A percentile compares a stretch with the other conserved stretches of the same genome.
Conservation (phyloP, 2,797 vertebrate species). For the Urocyon cinereoargenteus region DNA sequence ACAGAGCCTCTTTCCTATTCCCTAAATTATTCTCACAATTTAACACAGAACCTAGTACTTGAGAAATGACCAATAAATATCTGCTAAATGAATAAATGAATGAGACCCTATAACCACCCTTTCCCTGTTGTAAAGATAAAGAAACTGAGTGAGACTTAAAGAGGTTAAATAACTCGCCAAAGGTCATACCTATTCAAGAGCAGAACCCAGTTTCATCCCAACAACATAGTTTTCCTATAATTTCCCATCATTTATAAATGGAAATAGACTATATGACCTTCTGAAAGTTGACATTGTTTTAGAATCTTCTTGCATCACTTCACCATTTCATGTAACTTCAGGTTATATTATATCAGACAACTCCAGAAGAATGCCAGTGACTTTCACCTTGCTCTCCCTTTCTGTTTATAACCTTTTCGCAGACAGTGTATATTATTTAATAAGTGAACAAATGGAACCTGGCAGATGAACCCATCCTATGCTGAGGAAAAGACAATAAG, state of each 20-base stretch:
- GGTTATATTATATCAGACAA: slow-evolving; percentile 77
- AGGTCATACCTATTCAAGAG: background rate
- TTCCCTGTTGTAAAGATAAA: background rate
- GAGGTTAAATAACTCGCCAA: background rate
- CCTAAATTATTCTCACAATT: background rate
- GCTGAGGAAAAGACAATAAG: background rate
- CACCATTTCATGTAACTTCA: slow-evolving; percentile 78
- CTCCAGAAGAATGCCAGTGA: slow-evolving; percentile 71
- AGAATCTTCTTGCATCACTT: slow-evolving; percentile 78
- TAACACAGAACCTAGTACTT: background rate
- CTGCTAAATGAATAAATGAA: background rate
- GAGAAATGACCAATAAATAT: background rate
- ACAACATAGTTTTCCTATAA: background rate
- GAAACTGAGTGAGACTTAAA: background rate
- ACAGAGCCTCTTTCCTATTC: background rate
- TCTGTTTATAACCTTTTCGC: slow-evolving; percentile 76
- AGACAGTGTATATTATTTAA: slow-evolving; percentile 72
- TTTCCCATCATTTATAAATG: slow-evolving; percentile 6
- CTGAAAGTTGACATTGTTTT: slow-evolving; percentile 31
- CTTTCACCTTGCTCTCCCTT: slow-evolving; percentile 79
- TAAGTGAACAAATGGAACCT: slow-evolving; percentile 76
- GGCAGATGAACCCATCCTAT: slow-evolving; percentile 53
- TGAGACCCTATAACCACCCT: background rate
- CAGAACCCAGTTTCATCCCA: background rate
- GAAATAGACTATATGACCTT: slow-evolving; percentile 28